These are phyloP conservation scores for Endotricha flammealis DNA, from an alignment of 2,888 invertebrate species.

Conservation along the genomic window DNA sequence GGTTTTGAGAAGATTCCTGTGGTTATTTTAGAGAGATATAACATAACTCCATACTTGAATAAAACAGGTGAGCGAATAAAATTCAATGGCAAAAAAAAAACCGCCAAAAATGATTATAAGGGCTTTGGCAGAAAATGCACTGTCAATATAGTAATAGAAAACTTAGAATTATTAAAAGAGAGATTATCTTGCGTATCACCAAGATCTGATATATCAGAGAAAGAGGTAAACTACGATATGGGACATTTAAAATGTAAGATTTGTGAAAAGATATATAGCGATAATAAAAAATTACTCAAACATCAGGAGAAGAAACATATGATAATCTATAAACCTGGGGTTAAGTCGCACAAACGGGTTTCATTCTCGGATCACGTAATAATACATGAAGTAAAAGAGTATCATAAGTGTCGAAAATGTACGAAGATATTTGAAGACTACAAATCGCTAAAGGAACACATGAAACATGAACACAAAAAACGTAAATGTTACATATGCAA, in stretches of 20 bases:
- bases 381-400: conserved; percentile 56
- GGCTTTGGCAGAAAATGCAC: too few species aligned
- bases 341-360: conserved; percentile 50
- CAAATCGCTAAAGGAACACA: conserved; percentile 42
- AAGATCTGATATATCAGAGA: conserved; percentile 25
- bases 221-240: conserved; percentile 24
- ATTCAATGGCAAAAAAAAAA: too few species aligned
- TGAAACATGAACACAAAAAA: conserved; percentile 52
- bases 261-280: conserved; percentile 51
- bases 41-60: conserved; percentile 43
- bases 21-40: conserved; percentile 39
- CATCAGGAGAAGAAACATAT: conserved; percentile 58
- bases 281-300: conserved; percentile 45
- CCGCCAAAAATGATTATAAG: too few species aligned
- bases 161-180: too few species aligned
- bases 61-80: too few species aligned
- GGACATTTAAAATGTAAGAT: conserved; percentile 47
- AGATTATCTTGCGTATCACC: conserved; percentile 18
- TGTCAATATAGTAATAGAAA: too few species aligned
- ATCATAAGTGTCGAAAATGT: conserved; percentile 63
- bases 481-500: conserved; percentile 65
- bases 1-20: conserved; percentile 46
- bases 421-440: conserved; percentile 53
- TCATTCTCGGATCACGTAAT: conserved; percentile 61
- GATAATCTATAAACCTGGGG: conserved; percentile 36